Evolutionary conservation across 2,113 vertebrate genomes (phyloP), one percentile per base, ranked within the genome.

Genomic region (Brachyistius frenatus): DNA sequence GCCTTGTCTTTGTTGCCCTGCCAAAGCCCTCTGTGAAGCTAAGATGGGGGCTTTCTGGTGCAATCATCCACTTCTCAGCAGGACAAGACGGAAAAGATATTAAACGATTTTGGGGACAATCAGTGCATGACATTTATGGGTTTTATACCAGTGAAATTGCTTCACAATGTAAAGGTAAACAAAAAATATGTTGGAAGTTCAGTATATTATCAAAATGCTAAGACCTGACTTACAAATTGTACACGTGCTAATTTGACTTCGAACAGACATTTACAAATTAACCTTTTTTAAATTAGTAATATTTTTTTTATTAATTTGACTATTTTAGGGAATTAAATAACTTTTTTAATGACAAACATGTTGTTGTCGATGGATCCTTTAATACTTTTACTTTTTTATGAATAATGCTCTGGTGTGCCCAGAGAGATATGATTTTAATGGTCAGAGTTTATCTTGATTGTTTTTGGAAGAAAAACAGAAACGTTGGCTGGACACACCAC

Each of bases 21-120:
- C 86, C 78, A 76, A 75, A 84, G 80, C 47, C 60, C 56, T 75
- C 63, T 85, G 77, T 85, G 89, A 91, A 86, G 87, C 78, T 78
- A 68, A 89, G 80, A 79, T 3, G 5, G 11, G 35, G 63, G 84
- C 76, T 84, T 79, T 82, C 37, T 66, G 63, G 35, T 53, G 64
- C 70, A 86, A 83, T 85, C 81, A 86, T 73, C 69, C 60, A 63
- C 9, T 76, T 82, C 73, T 67, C 55, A 74, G 58, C 54, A 54
- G 33, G 68, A 81, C 75, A 75, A 83, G 62, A 31, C 10, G 4
- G 62, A 68, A 54, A 64, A 58, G 69, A 87, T 61, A 68, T 63
- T 57, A 65, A 50, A 71, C 58, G 66, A 72, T 69, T 56, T 63
- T 3, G 5, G 23, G 52, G 39, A 75, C 13, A 76, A 73, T 87